Evolutionary conservation across 2,113 vertebrate species (phyloP), one percentile per base, ranked within the genome.

Genomic region (Mobula birostris): DNA sequence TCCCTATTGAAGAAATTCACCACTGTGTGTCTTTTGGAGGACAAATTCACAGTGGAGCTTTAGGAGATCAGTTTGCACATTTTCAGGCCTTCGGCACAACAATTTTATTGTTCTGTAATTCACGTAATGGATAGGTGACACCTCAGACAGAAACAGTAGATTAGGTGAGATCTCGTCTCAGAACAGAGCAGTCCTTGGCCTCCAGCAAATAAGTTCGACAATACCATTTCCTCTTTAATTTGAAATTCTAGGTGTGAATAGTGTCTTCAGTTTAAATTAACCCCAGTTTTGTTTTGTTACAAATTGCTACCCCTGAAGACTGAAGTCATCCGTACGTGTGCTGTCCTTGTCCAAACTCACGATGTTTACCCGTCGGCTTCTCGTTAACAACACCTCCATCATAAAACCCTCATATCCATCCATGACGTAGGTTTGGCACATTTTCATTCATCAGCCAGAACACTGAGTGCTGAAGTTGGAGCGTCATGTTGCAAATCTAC

Each of bases 81-180:
- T 63, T 63, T 88, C n/a, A 63, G 85, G 29, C 85, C 85, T 29
- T 90, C n/a, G 85, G 85, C 85, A 66, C 85, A 32, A 90, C 61
- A n/a, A 14, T 90, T 90, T 90, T 90, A 90, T 90, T 90, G 85
- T 66, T 90, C 61, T 36, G 24, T 90, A 66, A 90, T 90, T 90
- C 61, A 66, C 61, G 85, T 90, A 90, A 90, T 90, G 66, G 85
- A 66, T 90, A 66, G 85, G 85, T 66, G 61, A 90, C 85, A 90
- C 85, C 61, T 90, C 7, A 19, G 61, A 66, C 85, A 68, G 29
- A 85, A 85, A 90, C 85, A 90, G 29, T 90, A 90, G 85, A 90
- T 90, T 90, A 90, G 85, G 58, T 32, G 29, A 66, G 83, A 88
- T 88, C 56, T 88, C n/a, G 61, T 32, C 85, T 66, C 5, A 32